phyloP scores from a whole-genome alignment of 1,140 invertebrate species.

The Drosophila tsacasi region DNA sequence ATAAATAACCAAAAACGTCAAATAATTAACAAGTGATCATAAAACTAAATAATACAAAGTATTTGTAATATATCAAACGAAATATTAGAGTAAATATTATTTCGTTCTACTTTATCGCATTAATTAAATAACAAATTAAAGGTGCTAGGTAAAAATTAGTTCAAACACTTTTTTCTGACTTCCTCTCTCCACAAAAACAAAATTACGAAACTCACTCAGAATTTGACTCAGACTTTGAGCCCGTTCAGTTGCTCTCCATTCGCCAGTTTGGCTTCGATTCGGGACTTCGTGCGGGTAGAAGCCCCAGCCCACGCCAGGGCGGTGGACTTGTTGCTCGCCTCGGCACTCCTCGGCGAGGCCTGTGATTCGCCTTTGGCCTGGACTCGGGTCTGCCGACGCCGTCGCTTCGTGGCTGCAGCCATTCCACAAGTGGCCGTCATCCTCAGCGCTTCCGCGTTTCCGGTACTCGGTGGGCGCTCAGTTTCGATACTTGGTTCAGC shows the following conservation, averaged over 20 bases:
- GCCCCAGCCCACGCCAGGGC: conserved; percentile 38
- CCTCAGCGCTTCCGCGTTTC: conserved; percentile 73
- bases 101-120: no score
- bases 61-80: no score
- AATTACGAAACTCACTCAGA: conserved; percentile 48
- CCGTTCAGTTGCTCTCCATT: conserved; percentile 63
- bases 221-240: conserved; percentile 50
- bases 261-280: conserved; percentile 50
- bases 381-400: conserved; percentile 35
- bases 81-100: no score
- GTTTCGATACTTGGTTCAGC: conserved; percentile 55
- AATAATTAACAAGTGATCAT: no score
- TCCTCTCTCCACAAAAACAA: conserved; percentile 4
- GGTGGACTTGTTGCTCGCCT: conserved; percentile 53
- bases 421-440: conserved; percentile 83
- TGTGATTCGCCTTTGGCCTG: conserved; percentile 68
- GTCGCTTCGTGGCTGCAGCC: conserved; percentile 48
- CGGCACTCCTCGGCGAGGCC: conserved; percentile 42
- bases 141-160: not conserved
- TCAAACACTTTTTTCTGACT: not conserved
- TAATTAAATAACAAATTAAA: not conserved
- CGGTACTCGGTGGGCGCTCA: conserved; percentile 66
- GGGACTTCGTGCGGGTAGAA: conserved; percentile 54
- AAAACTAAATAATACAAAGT: no score
- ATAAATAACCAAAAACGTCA: no score